Base-by-base conservation (phyloP, 2,888 invertebrate species). In the Leptinotarsa peninsularis region DNA sequence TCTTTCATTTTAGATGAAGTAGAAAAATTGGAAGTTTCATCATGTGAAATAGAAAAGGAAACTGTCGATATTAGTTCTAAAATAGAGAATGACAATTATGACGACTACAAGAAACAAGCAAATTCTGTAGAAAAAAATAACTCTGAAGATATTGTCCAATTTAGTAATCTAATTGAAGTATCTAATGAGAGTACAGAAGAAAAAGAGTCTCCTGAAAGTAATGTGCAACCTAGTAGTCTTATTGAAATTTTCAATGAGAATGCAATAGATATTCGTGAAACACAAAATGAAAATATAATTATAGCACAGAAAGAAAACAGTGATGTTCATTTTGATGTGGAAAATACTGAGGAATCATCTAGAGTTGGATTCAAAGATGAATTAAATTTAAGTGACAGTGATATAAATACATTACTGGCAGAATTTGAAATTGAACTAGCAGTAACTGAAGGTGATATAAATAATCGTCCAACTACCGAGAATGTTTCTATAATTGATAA, bases 311-410 rank as follows among this genome's bases (percentile, higher is more conserved):
- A 58, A 58, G 23, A 58, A 58, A 14, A 15, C 58, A 23, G 23
- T 15, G 50, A 67, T 68, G 17, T 58, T 4, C 1, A 18, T 23
- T 14, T 3, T 58, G 58, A 58, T 58, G 58, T 23, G 23, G 23
- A 58, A 58, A 23, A 58, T 58, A 4, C 33, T 23, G 52, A 23
- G 14, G 69, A 69, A 27, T 21, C n/a, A 69, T 43, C 4, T 27
- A 27, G n/a, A 15, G 49, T 87, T 54, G 84, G 86, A 17, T 87
- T 88, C 80, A 82, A 84, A 60, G 81, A 84, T 58, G 80, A 84
- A 60, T 76, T 87, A 15, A 84, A 87, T 72, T 76, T 89, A 15
- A 87, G 88, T 80, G 76, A 76, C 52, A 71, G 71, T 18, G 76
- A 74, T 69, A 69, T 78, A 33, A 71, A 71, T 78, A 74, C 77